Conservation (phyloP, 2,113 vertebrate species). For the Orycteropus afer region DNA sequence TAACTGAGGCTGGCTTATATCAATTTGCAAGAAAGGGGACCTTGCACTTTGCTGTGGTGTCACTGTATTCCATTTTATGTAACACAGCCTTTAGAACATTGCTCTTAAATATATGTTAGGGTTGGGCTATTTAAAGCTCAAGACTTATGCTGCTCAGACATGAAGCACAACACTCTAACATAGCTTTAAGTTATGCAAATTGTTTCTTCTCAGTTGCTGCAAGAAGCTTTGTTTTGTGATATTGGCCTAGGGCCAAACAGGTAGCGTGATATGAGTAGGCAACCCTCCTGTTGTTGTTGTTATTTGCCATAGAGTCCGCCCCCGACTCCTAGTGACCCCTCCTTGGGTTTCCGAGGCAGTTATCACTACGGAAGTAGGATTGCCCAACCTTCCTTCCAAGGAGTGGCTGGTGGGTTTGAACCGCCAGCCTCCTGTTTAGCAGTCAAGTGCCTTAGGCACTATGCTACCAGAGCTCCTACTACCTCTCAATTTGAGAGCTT, state of each 20-base stretch:
- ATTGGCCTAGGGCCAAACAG: slow-evolving; percentile 79
- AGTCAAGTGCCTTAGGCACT: no score
- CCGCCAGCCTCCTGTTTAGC: no score
- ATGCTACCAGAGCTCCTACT: no score
- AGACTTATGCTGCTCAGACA: slow-evolving; percentile 76
- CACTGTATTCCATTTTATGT: slow-evolving; percentile 73
- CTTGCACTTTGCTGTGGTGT: slow-evolving; percentile 72
- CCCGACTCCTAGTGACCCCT: no score
- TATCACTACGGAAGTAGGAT: no score
- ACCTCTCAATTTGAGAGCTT: slow-evolving; percentile 20
- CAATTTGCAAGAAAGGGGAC: slow-evolving; percentile 73
- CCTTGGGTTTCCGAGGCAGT: no score
- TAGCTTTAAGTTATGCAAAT: slow-evolving; percentile 81
- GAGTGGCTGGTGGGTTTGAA: no score
- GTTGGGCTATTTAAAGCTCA: slow-evolving; percentile 80
- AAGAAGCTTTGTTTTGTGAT: slow-evolving; percentile 81
- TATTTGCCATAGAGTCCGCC: no score
- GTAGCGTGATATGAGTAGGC: slow-evolving; percentile 72
- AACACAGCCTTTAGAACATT: slow-evolving; percentile 76
- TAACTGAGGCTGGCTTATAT: slow-evolving; percentile 44
- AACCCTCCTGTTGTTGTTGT: no score
- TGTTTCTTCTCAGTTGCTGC: slow-evolving; percentile 79
- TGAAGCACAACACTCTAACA: slow-evolving; percentile 76
- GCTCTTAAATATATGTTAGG: slow-evolving; percentile 80
- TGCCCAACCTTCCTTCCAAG: no score